These are phyloP conservation scores for Theristicus caerulescens DNA, from an alignment of 2,113 vertebrate genomes.

Conservation along the genomic window DNA sequence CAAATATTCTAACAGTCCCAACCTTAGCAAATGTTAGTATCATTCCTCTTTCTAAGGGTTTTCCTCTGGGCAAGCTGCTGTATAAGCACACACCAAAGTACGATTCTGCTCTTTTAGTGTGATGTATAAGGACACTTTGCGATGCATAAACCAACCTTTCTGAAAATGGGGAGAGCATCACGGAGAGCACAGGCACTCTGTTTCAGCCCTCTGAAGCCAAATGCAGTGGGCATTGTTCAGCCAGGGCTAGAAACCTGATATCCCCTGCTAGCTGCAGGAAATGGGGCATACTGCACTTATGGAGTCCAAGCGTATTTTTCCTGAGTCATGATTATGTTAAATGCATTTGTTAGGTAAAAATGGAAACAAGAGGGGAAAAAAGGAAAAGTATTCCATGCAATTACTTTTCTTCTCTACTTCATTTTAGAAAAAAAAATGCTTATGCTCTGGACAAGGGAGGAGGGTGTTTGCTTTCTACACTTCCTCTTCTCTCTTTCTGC, in stretches of 20 bases:
- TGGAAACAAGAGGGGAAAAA: rapidly evolving
- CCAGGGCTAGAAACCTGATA: background rate
- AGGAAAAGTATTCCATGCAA: background rate
- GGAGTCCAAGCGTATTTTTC: background rate
- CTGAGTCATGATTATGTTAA: background rate
- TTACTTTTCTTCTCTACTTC: background rate
- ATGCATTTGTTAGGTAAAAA: background rate
- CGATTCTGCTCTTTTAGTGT: background rate
- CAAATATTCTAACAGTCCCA: background rate
- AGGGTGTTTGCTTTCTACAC: background rate
- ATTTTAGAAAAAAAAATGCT: background rate
- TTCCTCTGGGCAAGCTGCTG: background rate
- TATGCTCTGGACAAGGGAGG: background rate
- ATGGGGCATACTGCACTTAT: background rate
- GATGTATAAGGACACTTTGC: background rate
- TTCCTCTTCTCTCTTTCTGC: background rate
- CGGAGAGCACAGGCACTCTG: background rate
- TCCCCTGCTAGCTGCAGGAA: background rate
- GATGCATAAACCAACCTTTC: background rate
- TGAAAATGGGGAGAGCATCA: background rate
- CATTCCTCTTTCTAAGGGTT: background rate
- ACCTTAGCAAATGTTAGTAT: background rate
- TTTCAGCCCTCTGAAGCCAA: background rate
- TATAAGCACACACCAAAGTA: background rate
- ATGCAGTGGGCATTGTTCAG: background rate